Base-by-base conservation (phyloP, 2,797 vertebrate species). In the Acestrorhynchus altus region DNA sequence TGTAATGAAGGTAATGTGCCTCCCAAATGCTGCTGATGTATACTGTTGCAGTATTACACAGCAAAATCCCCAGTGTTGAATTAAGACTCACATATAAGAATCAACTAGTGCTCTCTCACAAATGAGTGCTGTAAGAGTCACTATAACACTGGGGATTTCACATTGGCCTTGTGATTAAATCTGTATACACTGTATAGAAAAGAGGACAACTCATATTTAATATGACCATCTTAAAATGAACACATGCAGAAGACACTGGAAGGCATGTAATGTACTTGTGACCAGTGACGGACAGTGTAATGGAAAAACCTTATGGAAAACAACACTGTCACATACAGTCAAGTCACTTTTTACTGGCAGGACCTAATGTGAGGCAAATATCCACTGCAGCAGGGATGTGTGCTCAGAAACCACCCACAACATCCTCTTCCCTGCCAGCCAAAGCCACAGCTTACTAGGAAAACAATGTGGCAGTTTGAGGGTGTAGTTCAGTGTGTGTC, bases 391-490 rank as follows among this genome's bases (percentile, higher is more conserved):
- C 47, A 78, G 76, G 69, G 31, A 57, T 59, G 59, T 77, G 65
- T 57, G 70, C 71, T 86, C 65, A 87, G 84, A 80, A 61, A 87
- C 84, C 83, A 69, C 87, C 88, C 74, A 83, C 85, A 87, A 83
- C 84, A 84, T 81, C 79, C 79, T 81, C 70, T 80, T 66, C 64
- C 42, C 64, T 47, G 64, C 22, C 86, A 87, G 83, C 86, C 83
- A 83, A 83, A 91, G 86, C 85, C 87, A 85, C 84, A 87, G 89
- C 88, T 90, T 90, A 90, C 88, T 86, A 87, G 88, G 87, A 90
- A 92, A 92, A 90, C 88, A 91, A 78, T 90, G 91, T 88, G 89
- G 90, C 89, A 91, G 88, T 90, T 87, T 88, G 88, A 90, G 90
- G 92, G 92, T 88, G 90, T 92, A 89, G 89, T 87, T 90, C 86